Evolutionary conservation across 2,888 invertebrate species (phyloP), one percentile per base, ranked within the genome.

Genomic region (Lasioglossum pauxillum): DNA sequence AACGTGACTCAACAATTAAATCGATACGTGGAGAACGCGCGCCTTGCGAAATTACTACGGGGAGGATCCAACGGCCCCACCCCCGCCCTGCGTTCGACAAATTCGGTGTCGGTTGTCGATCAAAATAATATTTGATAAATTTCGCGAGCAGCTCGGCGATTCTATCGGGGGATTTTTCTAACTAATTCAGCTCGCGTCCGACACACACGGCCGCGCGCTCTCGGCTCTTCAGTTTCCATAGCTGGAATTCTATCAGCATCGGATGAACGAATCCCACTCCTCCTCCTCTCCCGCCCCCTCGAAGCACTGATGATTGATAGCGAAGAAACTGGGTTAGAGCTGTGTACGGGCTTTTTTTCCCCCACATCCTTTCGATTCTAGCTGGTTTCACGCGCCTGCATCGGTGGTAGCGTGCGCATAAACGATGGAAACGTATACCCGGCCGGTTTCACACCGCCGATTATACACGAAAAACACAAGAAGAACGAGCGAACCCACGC

Each of bases 271-370:
- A 35, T 64, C 60, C 44, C 35, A 19, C 27, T 2, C 3, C 67
- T n/a, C 1, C 19, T 35, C 31, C 53, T 0, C 64, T 1, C 60
- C 60, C 14, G 46, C 67, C 14, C 74, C 31, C 31, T 46, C 83
- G 72, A 35, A 80, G 69, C 64, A 69, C 31, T 73, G 81, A 87
- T 87, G 89, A 89, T 89, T 84, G 89, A 89, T 89, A 82, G 82
- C 82, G 60, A 85, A 83, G 82, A 78, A 89, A 87, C 85, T 87
- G 57, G 84, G 84, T 84, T 89, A 82, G 77, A 83, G 72, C 71
- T 64, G 64, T 67, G 46, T 75, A 49, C 64, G 38, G 46, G 57
- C 75, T 35, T 78, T 60, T 69, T 31, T 67, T 19, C 23, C 35
- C 38, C 69, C 14, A 69, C 69, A 64, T 38, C 27, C 49, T 46